Percentiles rank a stretch among this genome's conserved stretches.
phyloP scores from a whole-genome alignment of 1,140 invertebrate genomes.

The Zaprionus gabonicus region DNA sequence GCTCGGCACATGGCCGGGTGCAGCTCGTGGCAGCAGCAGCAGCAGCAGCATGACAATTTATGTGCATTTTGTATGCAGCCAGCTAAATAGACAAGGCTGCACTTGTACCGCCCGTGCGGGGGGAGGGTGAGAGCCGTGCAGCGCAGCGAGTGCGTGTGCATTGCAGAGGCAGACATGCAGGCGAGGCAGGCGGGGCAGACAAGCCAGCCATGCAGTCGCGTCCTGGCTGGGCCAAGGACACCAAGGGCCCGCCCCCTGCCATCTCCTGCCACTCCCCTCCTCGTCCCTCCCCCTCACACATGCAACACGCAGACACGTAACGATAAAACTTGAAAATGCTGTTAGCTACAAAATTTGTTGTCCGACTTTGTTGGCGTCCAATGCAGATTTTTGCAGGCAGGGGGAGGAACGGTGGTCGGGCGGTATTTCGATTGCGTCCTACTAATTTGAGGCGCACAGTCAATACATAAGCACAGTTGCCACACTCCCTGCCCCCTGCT shows the following conservation, averaged over 20 bases:
- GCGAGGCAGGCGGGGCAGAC: slow-evolving; percentile 1
- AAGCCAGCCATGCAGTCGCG: not conserved
- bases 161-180: slow-evolving; percentile 24
- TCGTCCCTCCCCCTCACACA: slow-evolving; percentile 6
- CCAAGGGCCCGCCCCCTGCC: slow-evolving; percentile 21
- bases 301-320: slow-evolving; percentile 47
- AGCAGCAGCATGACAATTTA: slow-evolving; percentile 71
- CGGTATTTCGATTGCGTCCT: not conserved
- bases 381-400: slow-evolving; percentile 44
- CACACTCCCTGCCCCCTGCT: not conserved
- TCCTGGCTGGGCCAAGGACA: slow-evolving; percentile 69
- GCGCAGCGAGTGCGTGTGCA: slow-evolving; percentile 14
- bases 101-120: slow-evolving; percentile 20
- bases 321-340: slow-evolving; percentile 82
- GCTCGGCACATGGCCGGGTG: slow-evolving; percentile 62
- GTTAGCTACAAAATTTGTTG: slow-evolving; percentile 81
- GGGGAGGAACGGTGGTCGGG: not conserved
- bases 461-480: slow-evolving; percentile 38
- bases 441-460: slow-evolving; percentile 54
- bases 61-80: slow-evolving; percentile 80
- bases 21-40: slow-evolving; percentile 22
- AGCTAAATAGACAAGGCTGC: slow-evolving; percentile 78
- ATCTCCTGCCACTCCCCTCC: not conserved
- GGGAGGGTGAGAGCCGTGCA: not conserved
- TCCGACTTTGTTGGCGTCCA: slow-evolving; percentile 59